A percentile compares a stretch with the other conserved stretches of the same genome.
phyloP scores from a whole-genome alignment of 2,888 invertebrate genomes.

The Hydrotaea cyrtoneurina region DNA sequence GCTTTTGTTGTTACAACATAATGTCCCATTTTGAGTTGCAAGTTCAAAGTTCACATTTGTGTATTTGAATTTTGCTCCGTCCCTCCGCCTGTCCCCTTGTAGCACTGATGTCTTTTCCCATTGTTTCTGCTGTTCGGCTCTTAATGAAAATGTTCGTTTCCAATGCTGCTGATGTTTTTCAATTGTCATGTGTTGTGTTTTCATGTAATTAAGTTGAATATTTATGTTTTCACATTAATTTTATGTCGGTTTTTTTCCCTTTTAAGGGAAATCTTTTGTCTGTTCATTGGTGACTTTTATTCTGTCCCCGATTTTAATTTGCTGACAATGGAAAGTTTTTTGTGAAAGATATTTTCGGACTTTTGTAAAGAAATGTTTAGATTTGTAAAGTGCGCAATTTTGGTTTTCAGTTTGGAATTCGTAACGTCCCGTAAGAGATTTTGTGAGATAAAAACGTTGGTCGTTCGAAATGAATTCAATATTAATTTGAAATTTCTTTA shows the following conservation, averaged over 20 bases:
- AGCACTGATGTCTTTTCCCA: no score
- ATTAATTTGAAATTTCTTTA: no score
- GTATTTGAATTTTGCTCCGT: slow-evolving; percentile 64
- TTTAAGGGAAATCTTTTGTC: slow-evolving; percentile 14
- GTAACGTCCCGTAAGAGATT: background rate
- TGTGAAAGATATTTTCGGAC: background rate
- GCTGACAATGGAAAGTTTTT: background rate
- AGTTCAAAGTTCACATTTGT: slow-evolving; percentile 66
- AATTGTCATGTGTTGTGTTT: slow-evolving; percentile 64
- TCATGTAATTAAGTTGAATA: slow-evolving; percentile 68
- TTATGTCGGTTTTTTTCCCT: slow-evolving; percentile 41
- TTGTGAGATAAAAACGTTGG: background rate
- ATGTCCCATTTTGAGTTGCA: slow-evolving; percentile 19
- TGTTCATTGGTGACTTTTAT: background rate
- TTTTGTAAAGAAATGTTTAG: background rate
- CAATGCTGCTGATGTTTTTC: slow-evolving; percentile 40
- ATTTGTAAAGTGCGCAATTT: background rate
- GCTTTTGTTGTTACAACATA: slow-evolving; percentile 31
- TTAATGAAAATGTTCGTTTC: slow-evolving; percentile 26
- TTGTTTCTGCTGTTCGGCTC: background rate
- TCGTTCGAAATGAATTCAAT: no score
- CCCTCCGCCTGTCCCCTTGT: background rate
- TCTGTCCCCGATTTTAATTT: background rate
- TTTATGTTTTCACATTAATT: slow-evolving; percentile 69
- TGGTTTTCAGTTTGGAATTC: background rate